These are phyloP conservation scores for Chaetura pelagica DNA, from an alignment of 2,113 vertebrate genomes.

Conservation along the genomic window DNA sequence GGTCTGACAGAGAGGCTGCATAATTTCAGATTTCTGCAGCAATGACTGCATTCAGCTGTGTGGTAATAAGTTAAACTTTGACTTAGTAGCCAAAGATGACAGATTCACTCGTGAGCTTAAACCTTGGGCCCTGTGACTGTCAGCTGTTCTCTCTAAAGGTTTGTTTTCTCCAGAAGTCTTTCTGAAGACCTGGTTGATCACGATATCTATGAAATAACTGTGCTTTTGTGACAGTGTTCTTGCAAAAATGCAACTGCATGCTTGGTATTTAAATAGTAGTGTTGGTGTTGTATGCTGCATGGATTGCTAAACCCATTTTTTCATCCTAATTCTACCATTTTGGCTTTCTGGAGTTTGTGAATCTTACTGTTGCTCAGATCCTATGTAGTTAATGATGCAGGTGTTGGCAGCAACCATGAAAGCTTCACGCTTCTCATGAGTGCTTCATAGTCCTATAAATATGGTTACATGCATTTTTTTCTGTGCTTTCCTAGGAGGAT, in stretches of 20 bases:
- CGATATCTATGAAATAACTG: not conserved
- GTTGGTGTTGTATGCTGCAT: not conserved
- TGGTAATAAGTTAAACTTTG: not conserved
- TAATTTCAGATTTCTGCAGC: not conserved
- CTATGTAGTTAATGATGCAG: not conserved
- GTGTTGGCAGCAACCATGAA: not conserved
- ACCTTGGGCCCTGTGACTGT: not conserved
- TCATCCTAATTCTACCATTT: not conserved
- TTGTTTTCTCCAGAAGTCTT: not conserved
- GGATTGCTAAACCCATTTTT: not conserved
- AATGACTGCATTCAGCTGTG: not conserved
- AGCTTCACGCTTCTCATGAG: not conserved
- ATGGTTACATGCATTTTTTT: not conserved
- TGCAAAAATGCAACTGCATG: not conserved
- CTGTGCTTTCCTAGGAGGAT: not conserved
- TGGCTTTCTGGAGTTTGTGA: not conserved
- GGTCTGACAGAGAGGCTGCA: not conserved
- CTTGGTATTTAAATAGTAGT: not conserved
- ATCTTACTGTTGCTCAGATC: not conserved
- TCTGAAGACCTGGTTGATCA: not conserved
- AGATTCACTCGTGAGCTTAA: not conserved
- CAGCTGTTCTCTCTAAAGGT: not conserved
- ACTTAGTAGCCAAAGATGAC: not conserved
- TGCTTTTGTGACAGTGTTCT: not conserved
- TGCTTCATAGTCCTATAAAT: not conserved